These are phyloP conservation scores for Chaetodon trifasciatus DNA, from an alignment of 2,797 vertebrate genomes.

Conservation along the genomic window DNA sequence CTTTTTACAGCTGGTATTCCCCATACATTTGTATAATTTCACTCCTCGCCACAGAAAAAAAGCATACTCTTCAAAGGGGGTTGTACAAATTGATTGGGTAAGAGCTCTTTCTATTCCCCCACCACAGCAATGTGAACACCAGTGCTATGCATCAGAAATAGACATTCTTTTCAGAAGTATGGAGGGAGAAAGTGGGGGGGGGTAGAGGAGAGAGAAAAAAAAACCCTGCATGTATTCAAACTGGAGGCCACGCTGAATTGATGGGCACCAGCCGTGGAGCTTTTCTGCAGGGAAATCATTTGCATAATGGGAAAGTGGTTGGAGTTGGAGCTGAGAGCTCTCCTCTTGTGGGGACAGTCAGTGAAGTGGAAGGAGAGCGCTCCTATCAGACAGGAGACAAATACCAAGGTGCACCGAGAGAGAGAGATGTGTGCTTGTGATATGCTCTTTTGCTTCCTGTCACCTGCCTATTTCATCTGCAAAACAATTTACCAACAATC, in stretches of 20 bases:
- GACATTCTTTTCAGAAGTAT: conserved; percentile 76
- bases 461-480: conserved; percentile 72
- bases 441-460: conserved; percentile 61
- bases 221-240: conserved; percentile 72
- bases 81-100: conserved; percentile 83
- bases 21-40: conserved; percentile 80
- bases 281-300: conserved; percentile 81
- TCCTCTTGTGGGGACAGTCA: conserved; percentile 78
- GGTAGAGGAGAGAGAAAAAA: conserved; percentile 10
- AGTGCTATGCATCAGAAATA: conserved; percentile 79
- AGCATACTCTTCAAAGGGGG: conserved; percentile 75
- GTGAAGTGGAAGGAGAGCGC: conserved; percentile 69
- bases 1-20: conserved; percentile 70
- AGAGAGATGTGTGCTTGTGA: conserved; percentile 56
- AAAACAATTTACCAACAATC: conserved; percentile 78
- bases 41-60: conserved; percentile 70
- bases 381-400: conserved; percentile 74
- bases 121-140: conserved; percentile 72
- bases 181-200: conserved; percentile 40
- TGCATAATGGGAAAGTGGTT: conserved; percentile 86
- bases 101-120: conserved; percentile 76
- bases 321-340: conserved; percentile 77
- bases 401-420: conserved; percentile 52
- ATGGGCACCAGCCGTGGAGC: conserved; percentile 77
- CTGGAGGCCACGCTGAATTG: conserved; percentile 78